Conservation (phyloP, 92 coral and sea anemone genomes). For the Scolanthus callimorphus region DNA sequence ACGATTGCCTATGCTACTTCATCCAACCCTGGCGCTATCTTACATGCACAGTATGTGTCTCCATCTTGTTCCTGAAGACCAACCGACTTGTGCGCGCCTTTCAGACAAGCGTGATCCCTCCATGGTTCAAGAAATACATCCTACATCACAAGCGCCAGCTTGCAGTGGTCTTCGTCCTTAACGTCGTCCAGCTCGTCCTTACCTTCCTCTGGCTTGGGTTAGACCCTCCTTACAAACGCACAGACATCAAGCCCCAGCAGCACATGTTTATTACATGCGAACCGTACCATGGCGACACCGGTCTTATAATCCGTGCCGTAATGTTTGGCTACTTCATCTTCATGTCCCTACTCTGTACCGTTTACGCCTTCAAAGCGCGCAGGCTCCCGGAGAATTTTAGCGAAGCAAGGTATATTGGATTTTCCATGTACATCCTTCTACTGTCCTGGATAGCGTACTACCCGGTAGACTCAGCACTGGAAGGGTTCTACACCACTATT, state of each 20-base stretch:
- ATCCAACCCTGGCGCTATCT: slow-evolving; percentile 25
- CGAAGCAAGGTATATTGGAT: slow-evolving; percentile 46
- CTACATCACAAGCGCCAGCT: slow-evolving; percentile 20
- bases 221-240: slow-evolving; percentile 36
- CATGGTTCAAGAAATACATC: slow-evolving; percentile 16
- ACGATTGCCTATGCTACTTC: slow-evolving; percentile 7
- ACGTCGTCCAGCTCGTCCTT: slow-evolving; percentile 1
- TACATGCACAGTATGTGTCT: slow-evolving; percentile 14
- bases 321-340: slow-evolving; percentile 22
- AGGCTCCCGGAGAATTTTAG: slow-evolving; percentile 45
- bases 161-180: slow-evolving; percentile 3
- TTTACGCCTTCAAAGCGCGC: slow-evolving; percentile 46
- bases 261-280: slow-evolving; percentile 36
- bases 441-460: slow-evolving; percentile 40
- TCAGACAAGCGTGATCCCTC: slow-evolving; percentile 17
- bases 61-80: slow-evolving; percentile 42
- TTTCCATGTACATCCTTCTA: slow-evolving; percentile 43
- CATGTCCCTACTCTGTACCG: slow-evolving; percentile 38
- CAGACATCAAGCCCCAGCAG: slow-evolving; percentile 13
- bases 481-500: slow-evolving; percentile 38
- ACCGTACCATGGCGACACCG: slow-evolving; percentile 20
- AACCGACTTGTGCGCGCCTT: slow-evolving; percentile 40
- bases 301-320: slow-evolving; percentile 8
- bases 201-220: slow-evolving; percentile 26
- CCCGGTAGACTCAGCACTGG: slow-evolving; percentile 39